These are phyloP conservation scores for Drosophila hamatofila DNA, from an alignment of 2,888 invertebrate genomes.

Conservation along the genomic window DNA sequence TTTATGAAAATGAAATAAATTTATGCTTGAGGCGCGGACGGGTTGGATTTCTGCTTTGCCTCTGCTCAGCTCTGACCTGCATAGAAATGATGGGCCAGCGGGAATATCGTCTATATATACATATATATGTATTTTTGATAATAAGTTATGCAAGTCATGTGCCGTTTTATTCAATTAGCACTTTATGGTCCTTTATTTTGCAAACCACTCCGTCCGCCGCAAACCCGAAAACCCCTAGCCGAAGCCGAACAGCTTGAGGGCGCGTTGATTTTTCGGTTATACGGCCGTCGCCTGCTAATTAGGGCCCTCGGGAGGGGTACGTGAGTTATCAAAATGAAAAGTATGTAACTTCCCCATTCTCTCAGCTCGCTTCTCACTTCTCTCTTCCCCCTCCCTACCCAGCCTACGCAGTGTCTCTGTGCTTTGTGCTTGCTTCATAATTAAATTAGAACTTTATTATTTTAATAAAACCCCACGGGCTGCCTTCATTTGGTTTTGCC, in stretches of 20 bases:
- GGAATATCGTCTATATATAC: slow-evolving; percentile 26
- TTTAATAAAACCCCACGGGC: slow-evolving; percentile 75
- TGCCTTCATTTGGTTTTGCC: slow-evolving; percentile 46
- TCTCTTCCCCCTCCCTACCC: slow-evolving; percentile 3
- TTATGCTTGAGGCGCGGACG: slow-evolving; percentile 68
- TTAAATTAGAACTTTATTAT: slow-evolving; percentile 80
- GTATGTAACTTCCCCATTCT: slow-evolving; percentile 55
- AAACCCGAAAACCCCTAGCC: neutral
- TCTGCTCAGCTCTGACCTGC: slow-evolving; percentile 50
- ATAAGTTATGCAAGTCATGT: slow-evolving; percentile 84
- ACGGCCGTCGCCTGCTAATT: slow-evolving; percentile 80
- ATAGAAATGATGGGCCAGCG: slow-evolving; percentile 59
- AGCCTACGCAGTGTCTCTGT: slow-evolving; percentile 26
- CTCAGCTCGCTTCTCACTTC: slow-evolving; percentile 22
- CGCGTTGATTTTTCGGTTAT: slow-evolving; percentile 82
- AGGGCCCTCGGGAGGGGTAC: slow-evolving; percentile 76
- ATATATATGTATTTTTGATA: slow-evolving; percentile 64
- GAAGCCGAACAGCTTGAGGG: slow-evolving; percentile 37
- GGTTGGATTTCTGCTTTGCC: slow-evolving; percentile 23
- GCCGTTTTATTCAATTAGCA: slow-evolving; percentile 84
- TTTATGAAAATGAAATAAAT: slow-evolving; percentile 78
- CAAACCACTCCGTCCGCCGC: slow-evolving; percentile 32
- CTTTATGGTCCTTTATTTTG: slow-evolving; percentile 82
- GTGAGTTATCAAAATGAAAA: slow-evolving; percentile 82
- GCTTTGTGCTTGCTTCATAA: slow-evolving; percentile 64